Conservation (phyloP, 2,888 invertebrate genomes). For the Acrobasis suavella region DNA sequence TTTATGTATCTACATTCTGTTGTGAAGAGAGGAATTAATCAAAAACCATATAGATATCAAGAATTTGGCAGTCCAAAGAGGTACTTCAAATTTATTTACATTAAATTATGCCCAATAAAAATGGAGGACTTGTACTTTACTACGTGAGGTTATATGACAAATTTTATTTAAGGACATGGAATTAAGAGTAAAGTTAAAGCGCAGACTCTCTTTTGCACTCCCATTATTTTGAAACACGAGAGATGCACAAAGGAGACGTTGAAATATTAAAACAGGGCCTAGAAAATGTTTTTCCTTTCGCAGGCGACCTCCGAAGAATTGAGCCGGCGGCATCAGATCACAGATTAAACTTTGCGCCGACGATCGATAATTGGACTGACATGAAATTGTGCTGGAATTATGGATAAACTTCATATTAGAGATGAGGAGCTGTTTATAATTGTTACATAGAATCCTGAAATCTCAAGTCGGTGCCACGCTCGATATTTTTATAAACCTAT, state of each 20-base stretch:
- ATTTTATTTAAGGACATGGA: no score
- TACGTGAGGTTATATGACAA: no score
- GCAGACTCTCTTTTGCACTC: neutral
- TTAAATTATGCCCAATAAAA: no score
- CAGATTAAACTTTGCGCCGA: neutral
- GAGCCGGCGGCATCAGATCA: neutral
- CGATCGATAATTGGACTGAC: neutral
- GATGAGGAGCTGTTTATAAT: neutral
- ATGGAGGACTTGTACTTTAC: no score
- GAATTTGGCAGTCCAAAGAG: no score
- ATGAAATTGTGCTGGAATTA: neutral
- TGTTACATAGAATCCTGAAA: neutral
- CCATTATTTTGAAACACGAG: conserved; percentile 2
- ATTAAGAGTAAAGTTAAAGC: no score
- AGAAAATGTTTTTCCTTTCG: conserved; percentile 2
- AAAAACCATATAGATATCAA: no score
- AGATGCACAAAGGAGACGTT: conserved; percentile 13
- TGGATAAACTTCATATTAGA: neutral
- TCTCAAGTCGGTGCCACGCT: no score
- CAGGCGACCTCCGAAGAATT: conserved; percentile 7
- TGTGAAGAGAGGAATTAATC: no score
- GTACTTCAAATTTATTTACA: no score
- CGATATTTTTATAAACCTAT: no score
- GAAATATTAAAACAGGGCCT: conserved; percentile 23
- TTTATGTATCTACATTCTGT: no score